Evolutionary conservation across 2,113 vertebrate species (phyloP).

Genomic region (Tupaia chinensis): DNA sequence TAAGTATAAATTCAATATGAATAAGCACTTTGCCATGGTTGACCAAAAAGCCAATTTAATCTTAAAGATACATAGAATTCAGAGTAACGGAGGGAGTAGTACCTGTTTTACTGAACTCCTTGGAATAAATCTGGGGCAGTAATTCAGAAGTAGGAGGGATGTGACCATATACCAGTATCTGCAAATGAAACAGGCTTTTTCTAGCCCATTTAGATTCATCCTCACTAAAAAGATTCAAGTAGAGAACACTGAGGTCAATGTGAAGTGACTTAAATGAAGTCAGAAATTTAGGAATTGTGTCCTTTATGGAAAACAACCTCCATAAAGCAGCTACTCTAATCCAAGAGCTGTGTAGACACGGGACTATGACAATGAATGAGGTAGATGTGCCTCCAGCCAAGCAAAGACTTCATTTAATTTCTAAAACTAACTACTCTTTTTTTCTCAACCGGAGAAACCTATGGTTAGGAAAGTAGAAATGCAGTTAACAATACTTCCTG

Average conservation of each 20-base stretch:
- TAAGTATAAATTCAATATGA: conserved; percentile 29
- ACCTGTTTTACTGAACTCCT: neutral
- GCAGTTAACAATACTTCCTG: neutral
- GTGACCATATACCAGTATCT: neutral
- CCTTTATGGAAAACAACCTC: neutral
- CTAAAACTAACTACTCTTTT: neutral
- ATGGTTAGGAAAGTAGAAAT: neutral
- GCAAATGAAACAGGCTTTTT: neutral
- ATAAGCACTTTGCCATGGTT: neutral
- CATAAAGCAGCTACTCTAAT: neutral
- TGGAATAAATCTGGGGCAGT: neutral
- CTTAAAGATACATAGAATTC: neutral
- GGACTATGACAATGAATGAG: neutral
- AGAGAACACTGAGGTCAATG: neutral
- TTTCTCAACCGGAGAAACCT: neutral
- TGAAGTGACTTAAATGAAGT: neutral
- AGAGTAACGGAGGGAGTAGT: neutral
- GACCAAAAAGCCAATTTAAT: neutral
- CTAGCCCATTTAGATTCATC: neutral
- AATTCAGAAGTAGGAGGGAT: neutral
- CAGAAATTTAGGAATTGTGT: neutral
- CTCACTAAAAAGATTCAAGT: neutral
- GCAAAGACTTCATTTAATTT: neutral
- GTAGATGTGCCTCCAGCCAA: neutral
- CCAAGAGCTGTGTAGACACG: neutral